Evolutionary conservation across 2,888 invertebrate species (phyloP).

Genomic region (Caprella mutica): DNA sequence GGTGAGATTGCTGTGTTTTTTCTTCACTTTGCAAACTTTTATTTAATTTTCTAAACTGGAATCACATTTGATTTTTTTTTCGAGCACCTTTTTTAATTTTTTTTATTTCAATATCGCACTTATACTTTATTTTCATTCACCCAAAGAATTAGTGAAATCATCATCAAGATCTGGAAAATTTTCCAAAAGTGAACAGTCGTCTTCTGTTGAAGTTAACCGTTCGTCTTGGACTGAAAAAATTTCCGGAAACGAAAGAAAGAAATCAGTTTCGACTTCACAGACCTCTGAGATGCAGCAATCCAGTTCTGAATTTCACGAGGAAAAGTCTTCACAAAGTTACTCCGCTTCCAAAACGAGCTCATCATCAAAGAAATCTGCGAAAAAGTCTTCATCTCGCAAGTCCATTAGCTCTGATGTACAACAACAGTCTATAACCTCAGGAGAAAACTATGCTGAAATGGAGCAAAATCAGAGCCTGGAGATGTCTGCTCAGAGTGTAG

Average conservation of each 20-base stretch:
- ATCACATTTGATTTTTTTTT: background rate
- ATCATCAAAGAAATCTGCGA: background rate
- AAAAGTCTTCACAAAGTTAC: background rate
- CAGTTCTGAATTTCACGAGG: background rate
- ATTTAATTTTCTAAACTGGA: too few species aligned
- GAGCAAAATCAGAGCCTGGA: too few species aligned
- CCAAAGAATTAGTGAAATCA: background rate
- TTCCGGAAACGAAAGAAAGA: background rate
- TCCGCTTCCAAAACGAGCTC: background rate
- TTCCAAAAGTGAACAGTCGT: conserved; percentile 7
- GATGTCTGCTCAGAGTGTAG: too few species aligned
- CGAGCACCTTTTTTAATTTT: background rate
- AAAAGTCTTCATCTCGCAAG: too few species aligned
- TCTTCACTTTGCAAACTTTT: too few species aligned
- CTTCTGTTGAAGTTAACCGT: background rate
- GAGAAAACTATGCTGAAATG: too few species aligned
- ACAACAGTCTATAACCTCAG: too few species aligned
- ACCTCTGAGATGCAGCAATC: background rate
- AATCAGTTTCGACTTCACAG: background rate
- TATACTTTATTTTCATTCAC: too few species aligned
- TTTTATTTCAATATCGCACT: background rate
- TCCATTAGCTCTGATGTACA: too few species aligned
- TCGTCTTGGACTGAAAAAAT: background rate
- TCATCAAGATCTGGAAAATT: conserved; percentile 4
- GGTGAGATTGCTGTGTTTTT: too few species aligned